Evolutionary conservation across 2,888 invertebrate genomes (phyloP).

Genomic region (Macrophya alboannulata): DNA sequence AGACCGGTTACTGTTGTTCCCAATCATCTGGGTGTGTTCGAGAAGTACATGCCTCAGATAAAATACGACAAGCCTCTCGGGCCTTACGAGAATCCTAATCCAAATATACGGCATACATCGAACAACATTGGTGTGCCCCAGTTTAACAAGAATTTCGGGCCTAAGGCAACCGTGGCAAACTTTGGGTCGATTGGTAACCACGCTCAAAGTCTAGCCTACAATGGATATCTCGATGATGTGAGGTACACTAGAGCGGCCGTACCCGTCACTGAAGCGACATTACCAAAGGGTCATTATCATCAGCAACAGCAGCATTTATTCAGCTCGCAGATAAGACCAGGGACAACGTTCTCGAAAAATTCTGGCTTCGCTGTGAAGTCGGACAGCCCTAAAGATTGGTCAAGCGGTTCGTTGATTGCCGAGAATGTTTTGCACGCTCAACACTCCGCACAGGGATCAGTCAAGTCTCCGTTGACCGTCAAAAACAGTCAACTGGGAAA

Average conservation of each 20-base stretch:
- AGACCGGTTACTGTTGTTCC: constrained; percentile 62
- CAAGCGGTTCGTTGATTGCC: neutral
- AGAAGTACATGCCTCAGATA: constrained; percentile 56
- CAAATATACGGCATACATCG: constrained; percentile 49
- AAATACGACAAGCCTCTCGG: constrained; percentile 64
- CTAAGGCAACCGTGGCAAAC: neutral
- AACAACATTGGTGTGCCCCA: constrained; percentile 50
- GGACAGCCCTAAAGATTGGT: constrained; percentile 29
- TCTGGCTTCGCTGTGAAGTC: constrained; percentile 25
- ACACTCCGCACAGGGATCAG: neutral
- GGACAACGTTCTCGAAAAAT: constrained; percentile 5
- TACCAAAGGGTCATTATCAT: constrained; percentile 39
- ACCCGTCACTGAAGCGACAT: constrained; percentile 47
- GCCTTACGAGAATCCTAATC: constrained; percentile 55
- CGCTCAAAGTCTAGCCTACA: constrained; percentile 74
- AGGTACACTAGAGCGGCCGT: constrained; percentile 66
- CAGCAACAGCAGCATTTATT: constrained; percentile 41
- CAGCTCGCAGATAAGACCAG: constrained; percentile 33
- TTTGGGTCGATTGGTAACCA: constrained; percentile 58
- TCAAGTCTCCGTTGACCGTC: constrained; percentile 4
- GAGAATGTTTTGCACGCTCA: neutral
- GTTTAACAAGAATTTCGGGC: constrained; percentile 47
- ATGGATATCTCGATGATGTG: constrained; percentile 71
- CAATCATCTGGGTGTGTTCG: constrained; percentile 55
- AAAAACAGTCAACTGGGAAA: constrained; percentile 13